A percentile compares a stretch with the other conserved stretches of the same genome.
These are phyloP conservation scores for Ivindomyrus marchei DNA, from an alignment of 2,113 vertebrate genomes.

Conservation along the genomic window DNA sequence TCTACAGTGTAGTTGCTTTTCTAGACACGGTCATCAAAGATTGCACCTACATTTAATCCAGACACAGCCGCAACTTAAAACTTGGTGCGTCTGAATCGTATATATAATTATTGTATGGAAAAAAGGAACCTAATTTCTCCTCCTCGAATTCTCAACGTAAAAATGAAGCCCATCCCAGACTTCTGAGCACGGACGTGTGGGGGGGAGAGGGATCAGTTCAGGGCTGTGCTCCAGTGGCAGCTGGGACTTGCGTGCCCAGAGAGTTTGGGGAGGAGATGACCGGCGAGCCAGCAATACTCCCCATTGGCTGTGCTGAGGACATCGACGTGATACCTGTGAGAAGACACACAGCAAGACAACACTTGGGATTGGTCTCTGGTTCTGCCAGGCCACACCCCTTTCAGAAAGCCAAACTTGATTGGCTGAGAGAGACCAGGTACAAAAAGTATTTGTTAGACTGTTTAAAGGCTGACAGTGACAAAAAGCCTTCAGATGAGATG, in stretches of 20 bases:
- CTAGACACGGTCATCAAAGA: slow-evolving; percentile 44
- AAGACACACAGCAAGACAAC: background rate
- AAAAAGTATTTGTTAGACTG: background rate
- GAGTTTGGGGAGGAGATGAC: slow-evolving; percentile 50
- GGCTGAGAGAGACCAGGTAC: background rate
- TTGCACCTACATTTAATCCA: slow-evolving; percentile 30
- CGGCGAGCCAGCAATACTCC: slow-evolving; percentile 48
- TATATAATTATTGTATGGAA: slow-evolving; percentile 42
- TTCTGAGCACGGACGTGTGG: background rate
- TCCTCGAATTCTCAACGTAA: slow-evolving; percentile 36
- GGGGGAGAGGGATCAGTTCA: slow-evolving; percentile 29
- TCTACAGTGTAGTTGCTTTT: slow-evolving; percentile 48
- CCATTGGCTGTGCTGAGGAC: slow-evolving; percentile 47
- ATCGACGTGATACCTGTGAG: slow-evolving; percentile 49
- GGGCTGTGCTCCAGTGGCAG: slow-evolving; percentile 44
- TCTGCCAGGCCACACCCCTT: background rate
- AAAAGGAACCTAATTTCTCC: slow-evolving; percentile 27
- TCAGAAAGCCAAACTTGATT: background rate
- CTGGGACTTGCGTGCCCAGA: slow-evolving; percentile 46
- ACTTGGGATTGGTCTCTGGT: background rate
- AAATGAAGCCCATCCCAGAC: slow-evolving; percentile 31
- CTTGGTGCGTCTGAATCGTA: slow-evolving; percentile 33
- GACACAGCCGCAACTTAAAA: slow-evolving; percentile 31
- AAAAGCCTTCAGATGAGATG: background rate
- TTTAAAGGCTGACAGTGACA: background rate